phyloP scores from a whole-genome alignment of 2,113 vertebrate genomes.

The Colistium nudipinnis region DNA sequence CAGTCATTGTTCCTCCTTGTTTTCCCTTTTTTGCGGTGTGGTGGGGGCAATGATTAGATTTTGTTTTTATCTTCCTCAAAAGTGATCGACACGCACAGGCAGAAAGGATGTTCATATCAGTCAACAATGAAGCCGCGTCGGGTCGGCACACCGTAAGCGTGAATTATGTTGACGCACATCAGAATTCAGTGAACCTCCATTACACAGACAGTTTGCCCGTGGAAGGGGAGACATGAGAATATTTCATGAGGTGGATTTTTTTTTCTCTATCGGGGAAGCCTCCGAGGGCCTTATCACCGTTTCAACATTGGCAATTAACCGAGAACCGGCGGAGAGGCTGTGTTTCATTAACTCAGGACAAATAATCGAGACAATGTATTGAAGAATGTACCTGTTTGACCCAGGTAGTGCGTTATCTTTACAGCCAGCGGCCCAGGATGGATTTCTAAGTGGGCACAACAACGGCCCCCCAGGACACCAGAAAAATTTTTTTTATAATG shows the following conservation, averaged over 20 bases:
- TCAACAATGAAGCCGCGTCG: constrained; percentile 2
- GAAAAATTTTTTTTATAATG: too few species aligned
- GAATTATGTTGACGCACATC: not conserved
- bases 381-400: constrained; percentile 16
- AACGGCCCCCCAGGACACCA: not conserved
- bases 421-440: not conserved
- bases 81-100: not conserved
- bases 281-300: not conserved
- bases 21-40: constrained; percentile 3
- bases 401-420: not conserved
- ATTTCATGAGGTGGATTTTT: not conserved
- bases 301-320: constrained; percentile 28
- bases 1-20: not conserved
- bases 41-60: not conserved
- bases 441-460: not conserved
- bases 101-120: not conserved
- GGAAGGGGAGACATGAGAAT: not conserved
- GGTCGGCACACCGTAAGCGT: not conserved
- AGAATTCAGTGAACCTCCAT: not conserved
- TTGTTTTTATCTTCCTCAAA: constrained; percentile 2
- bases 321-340: constrained; percentile 23
- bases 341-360: constrained; percentile 50
- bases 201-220: not conserved
- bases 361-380: constrained; percentile 31
- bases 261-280: constrained; percentile 7